Conservation (phyloP, 2,113 vertebrate species). For the Lycaon pictus region DNA sequence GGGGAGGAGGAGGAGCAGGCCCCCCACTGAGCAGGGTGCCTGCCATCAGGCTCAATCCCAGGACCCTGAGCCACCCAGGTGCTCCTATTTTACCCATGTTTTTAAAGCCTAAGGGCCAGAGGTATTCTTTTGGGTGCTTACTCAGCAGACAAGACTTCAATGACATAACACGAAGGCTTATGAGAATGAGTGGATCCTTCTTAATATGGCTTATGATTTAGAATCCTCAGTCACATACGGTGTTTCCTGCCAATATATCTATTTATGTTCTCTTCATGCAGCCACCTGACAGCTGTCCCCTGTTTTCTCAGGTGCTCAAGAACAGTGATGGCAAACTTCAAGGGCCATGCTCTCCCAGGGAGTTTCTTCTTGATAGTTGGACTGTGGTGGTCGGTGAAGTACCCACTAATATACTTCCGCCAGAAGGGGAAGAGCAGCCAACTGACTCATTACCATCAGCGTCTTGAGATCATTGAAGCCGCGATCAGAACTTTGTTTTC, state of each 20-base stretch:
- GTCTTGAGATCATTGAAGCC: slow-evolving; percentile 92
- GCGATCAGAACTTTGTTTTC: slow-evolving; percentile 87
- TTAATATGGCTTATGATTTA: background rate
- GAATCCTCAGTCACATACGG: background rate
- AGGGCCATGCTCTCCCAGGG: slow-evolving; percentile 96
- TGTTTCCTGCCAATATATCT: background rate
- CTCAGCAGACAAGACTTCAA: background rate
- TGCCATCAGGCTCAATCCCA: too few relatives aligned
- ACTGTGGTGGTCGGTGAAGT: slow-evolving; percentile 95
- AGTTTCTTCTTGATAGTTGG: slow-evolving; percentile 95
- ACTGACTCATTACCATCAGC: slow-evolving; percentile 79
- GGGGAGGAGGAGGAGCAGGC: too few relatives aligned
- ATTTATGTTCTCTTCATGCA: background rate
- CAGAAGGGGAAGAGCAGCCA: slow-evolving; percentile 80
- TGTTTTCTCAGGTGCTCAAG: slow-evolving; percentile 10
- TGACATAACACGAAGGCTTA: background rate
- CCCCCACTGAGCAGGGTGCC: too few relatives aligned
- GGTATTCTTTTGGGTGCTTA: background rate
- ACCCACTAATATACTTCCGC: slow-evolving; percentile 88
- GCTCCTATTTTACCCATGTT: background rate
- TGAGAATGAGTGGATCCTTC: background rate
- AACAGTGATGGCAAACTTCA: slow-evolving; percentile 95
- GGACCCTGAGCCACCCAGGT: too few relatives aligned
- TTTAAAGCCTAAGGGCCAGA: background rate
- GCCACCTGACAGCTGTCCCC: background rate